These are phyloP conservation scores for Tonatia bakeri DNA, from an alignment of 2,113 vertebrate species.

Conservation along the genomic window DNA sequence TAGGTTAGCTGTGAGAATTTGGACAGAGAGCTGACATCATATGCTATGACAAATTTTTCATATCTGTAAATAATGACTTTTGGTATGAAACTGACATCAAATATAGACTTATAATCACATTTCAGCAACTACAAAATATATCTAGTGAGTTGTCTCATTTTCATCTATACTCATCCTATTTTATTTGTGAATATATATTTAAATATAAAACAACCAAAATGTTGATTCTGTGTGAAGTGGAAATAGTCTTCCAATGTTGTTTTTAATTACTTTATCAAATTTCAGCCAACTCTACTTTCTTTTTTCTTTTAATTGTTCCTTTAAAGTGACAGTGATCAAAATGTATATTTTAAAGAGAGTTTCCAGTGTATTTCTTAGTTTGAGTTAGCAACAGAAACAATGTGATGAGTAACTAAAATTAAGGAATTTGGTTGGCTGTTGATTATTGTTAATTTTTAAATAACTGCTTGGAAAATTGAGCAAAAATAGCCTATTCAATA, in stretches of 20 bases:
- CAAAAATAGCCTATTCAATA: no score
- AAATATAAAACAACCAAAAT: neutral
- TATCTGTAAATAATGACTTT: neutral
- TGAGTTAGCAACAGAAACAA: neutral
- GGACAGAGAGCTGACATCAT: neutral
- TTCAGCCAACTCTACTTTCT: neutral
- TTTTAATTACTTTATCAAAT: neutral
- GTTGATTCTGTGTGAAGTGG: neutral
- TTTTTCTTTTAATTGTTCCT: neutral
- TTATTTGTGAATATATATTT: neutral
- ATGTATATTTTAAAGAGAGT: neutral
- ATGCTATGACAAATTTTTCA: neutral
- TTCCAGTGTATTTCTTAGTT: neutral
- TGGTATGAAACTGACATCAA: neutral
- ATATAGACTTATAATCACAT: neutral
- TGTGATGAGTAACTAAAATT: neutral
- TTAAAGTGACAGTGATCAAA: neutral
- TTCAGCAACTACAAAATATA: neutral
- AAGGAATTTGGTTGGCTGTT: neutral
- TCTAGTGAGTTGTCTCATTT: neutral
- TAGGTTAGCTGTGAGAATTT: neutral
- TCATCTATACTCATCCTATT: neutral
- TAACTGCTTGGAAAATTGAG: neutral
- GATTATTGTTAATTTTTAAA: slow-evolving; percentile 11
- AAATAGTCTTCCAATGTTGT: neutral